phyloP scores from a whole-genome alignment of 2,113 vertebrate genomes.

The Sula dactylatra region DNA sequence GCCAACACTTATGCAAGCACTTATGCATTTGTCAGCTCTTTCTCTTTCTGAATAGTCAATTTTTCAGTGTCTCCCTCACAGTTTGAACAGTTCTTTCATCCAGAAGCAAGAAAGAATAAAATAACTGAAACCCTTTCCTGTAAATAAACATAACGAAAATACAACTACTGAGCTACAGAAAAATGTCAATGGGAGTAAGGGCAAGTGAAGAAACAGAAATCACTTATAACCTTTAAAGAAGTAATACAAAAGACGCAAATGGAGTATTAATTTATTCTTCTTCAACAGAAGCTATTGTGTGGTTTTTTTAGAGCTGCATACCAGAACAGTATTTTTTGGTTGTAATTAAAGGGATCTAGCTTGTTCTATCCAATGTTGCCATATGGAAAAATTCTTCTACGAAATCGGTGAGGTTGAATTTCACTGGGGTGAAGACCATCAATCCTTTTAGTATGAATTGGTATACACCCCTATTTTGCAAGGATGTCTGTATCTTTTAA shows the following conservation, averaged over 20 bases:
- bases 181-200: not conserved
- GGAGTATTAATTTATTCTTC: not conserved
- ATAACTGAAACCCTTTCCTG: not conserved
- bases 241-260: not conserved
- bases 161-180: not conserved
- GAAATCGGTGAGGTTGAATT: not conserved
- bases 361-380: not conserved
- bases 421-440: not conserved
- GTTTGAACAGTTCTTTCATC: not conserved
- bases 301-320: not conserved
- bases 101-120: not conserved
- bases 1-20: fast-evolving
- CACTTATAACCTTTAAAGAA: not conserved
- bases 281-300: not conserved
- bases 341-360: not conserved
- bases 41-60: not conserved
- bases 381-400: not conserved
- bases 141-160: not conserved
- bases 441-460: not conserved
- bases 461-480: not conserved
- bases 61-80: not conserved
- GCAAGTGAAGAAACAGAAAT: not conserved
- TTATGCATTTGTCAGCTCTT: not conserved
- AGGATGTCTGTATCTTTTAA: not conserved
- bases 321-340: not conserved